These are phyloP conservation scores for Brachionus rotundiformis DNA, from an alignment of 1,140 invertebrate species.

Conservation along the genomic window DNA sequence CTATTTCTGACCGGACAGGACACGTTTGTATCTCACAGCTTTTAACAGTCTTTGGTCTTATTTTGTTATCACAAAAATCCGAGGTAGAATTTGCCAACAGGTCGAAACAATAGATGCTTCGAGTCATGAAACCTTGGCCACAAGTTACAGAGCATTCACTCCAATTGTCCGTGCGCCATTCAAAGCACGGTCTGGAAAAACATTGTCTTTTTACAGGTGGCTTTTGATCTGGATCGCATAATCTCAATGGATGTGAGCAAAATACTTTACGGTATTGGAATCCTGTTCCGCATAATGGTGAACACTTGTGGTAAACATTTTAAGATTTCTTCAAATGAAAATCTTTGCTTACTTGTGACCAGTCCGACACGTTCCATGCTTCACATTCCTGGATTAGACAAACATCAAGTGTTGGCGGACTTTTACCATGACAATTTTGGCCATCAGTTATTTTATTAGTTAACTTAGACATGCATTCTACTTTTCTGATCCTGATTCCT, in stretches of 20 bases:
- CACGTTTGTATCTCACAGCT: background rate
- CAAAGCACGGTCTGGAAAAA: background rate
- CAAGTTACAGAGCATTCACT: conserved; percentile 35
- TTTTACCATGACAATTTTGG: background rate
- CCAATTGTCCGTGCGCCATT: background rate
- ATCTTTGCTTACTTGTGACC: background rate
- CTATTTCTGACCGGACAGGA: background rate
- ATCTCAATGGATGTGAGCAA: background rate
- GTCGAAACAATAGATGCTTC: conserved; percentile 21
- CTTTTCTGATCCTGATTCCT: background rate
- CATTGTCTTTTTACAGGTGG: background rate
- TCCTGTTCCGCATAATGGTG: background rate
- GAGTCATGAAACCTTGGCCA: conserved; percentile 31
- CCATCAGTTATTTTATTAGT: background rate
- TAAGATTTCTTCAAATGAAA: background rate
- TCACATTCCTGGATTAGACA: conserved; percentile 15
- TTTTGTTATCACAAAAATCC: conserved; percentile 6
- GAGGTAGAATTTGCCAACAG: conserved; percentile 4
- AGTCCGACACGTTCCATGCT: conserved; percentile 1
- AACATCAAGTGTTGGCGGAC: background rate
- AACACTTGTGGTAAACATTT: background rate
- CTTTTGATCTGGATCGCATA: background rate
- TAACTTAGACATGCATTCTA: background rate
- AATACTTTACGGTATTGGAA: conserved; percentile 36
- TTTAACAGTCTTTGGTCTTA: background rate